These are phyloP conservation scores for Atrichornis clamosus DNA, from an alignment of 2,113 vertebrate species.

Conservation along the genomic window DNA sequence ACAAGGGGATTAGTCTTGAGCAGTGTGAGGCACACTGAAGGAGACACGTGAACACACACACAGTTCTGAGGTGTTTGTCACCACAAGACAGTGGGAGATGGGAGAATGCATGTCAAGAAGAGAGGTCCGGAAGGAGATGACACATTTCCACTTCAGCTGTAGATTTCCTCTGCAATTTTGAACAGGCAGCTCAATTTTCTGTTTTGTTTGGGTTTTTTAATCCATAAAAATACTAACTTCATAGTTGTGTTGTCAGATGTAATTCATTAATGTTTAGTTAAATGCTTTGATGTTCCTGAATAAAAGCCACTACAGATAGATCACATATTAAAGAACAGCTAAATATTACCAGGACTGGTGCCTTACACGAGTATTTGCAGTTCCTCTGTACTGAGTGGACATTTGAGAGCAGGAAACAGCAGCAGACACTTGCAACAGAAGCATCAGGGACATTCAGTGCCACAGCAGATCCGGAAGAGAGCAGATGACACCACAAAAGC, in stretches of 20 bases:
- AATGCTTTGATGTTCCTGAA: background rate
- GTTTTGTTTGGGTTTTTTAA: background rate
- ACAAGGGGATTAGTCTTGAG: background rate
- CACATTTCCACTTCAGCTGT: background rate
- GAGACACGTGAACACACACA: background rate
- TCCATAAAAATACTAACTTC: background rate
- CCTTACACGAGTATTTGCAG: background rate
- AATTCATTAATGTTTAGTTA: background rate
- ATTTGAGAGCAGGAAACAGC: background rate
- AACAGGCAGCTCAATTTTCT: background rate
- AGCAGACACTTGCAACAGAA: background rate
- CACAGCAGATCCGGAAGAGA: background rate
- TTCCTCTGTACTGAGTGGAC: background rate
- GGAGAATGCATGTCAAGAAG: background rate
- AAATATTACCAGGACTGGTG: background rate
- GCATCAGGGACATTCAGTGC: background rate
- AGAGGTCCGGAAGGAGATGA: background rate
- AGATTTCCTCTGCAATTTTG: background rate
- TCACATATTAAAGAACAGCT: background rate
- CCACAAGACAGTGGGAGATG: background rate
- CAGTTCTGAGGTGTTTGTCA: background rate
- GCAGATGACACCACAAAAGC: background rate
- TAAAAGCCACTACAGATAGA: background rate
- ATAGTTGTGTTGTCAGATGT: background rate
- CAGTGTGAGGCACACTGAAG: background rate